Base-by-base conservation (phyloP, 2,113 vertebrate genomes). In the Prolemur simus region DNA sequence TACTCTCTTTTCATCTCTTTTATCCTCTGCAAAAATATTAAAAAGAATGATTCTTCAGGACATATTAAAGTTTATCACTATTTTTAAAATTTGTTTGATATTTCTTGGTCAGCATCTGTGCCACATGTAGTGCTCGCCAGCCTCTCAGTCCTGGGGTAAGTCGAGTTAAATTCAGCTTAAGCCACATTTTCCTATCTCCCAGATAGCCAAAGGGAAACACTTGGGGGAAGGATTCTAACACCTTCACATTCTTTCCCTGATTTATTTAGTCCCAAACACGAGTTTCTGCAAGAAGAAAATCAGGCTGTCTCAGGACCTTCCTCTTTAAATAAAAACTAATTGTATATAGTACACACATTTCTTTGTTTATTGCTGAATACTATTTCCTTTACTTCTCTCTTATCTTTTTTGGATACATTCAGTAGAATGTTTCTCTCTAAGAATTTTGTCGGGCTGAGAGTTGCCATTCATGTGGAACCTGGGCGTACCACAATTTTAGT, bases 31-130 rank as follows among this genome's bases (percentile, higher is more conserved):
- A 80, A 52, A 96, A 96, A 20, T 87, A 96, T 92, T 85, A 96
- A 96, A 97, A 76, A 20, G 80, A 97, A 69, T 93, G 45, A 92
- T 96, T 97, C 15, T 29, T 92, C 74, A 97, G 86, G 86, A 97
- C 86, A 89, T 96, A 84, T 20, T 93, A 97, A 96, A 96, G 91
- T 87, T 97, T 83, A 97, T 98, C 94, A 98, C 97, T 92, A 95
- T 68, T 98, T 39, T 8, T n/a, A 64, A 83, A 64, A 56, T 84
- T 94, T 98, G 90, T 98, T 94, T 77, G 97, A 90, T 97, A 97
- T 96, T 98, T 93, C 96, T 98, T 97, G 96, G 95, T 98, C 92
- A 98, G 90, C 96, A 97, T 96, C 96, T 97, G 97, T 97, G 96
- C 98, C 97, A 98, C 94, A 88, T 97, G 92, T 71, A 96, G 93